phyloP scores from a whole-genome alignment of 2,888 invertebrate genomes.

The Leucozona laternaria region DNA sequence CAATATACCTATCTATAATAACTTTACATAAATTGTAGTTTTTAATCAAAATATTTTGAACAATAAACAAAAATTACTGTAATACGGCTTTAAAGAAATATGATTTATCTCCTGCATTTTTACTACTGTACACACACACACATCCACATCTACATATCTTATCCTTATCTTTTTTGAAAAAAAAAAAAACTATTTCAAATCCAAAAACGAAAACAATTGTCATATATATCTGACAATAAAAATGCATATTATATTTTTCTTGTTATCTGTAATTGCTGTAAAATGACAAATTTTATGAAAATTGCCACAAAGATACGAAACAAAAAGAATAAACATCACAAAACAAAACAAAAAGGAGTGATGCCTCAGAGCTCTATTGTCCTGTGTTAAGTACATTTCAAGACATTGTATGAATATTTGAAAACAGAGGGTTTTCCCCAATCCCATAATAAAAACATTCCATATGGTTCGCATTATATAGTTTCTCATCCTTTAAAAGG shows the following conservation, averaged over 20 bases:
- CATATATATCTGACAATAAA: slow-evolving; percentile 35
- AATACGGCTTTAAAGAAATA: too few species aligned
- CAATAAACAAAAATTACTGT: too few species aligned
- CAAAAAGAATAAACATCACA: slow-evolving; percentile 21
- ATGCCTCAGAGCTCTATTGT: slow-evolving; percentile 40
- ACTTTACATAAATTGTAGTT: too few species aligned
- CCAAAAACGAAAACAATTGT: slow-evolving; percentile 32
- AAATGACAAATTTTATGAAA: slow-evolving; percentile 58
- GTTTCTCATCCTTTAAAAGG: slow-evolving; percentile 12
- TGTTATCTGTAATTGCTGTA: slow-evolving; percentile 66
- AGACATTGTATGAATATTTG: slow-evolving; percentile 53
- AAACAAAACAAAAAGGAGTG: slow-evolving; percentile 61
- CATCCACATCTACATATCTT: background rate
- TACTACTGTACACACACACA: too few species aligned
- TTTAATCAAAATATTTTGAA: too few species aligned
- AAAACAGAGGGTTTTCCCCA: slow-evolving; percentile 56
- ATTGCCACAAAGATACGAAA: slow-evolving; percentile 44
- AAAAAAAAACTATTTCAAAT: background rate
- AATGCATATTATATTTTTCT: slow-evolving; percentile 49
- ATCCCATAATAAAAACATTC: slow-evolving; percentile 23
- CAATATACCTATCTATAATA: too few species aligned
- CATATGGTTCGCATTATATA: slow-evolving; percentile 68
- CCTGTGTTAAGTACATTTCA: slow-evolving; percentile 57
- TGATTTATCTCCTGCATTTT: too few species aligned
- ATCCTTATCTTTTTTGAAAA: background rate